Evolutionary conservation across 2,888 invertebrate species (phyloP).

Genomic region (Caenorhabditis angaria): DNA sequence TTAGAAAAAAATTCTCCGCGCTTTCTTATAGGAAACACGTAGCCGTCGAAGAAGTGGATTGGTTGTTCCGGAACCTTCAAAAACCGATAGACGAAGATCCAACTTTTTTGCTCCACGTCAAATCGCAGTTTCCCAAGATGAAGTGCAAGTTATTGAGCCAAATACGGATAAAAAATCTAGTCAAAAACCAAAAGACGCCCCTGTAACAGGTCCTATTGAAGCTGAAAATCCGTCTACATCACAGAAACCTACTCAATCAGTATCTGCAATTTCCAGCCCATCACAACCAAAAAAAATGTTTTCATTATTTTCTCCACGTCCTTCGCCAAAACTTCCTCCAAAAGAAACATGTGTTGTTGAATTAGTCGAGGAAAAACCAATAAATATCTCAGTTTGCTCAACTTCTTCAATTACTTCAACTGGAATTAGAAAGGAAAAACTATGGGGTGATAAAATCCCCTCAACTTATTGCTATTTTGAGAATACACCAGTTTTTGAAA

Average conservation of each 20-base stretch:
- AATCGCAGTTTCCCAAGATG: not conserved
- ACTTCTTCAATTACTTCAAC: not conserved
- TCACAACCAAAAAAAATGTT: slow-evolving; percentile 5
- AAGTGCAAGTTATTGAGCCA: not conserved
- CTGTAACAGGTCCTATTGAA: not conserved
- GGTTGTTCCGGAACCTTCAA: slow-evolving; percentile 5
- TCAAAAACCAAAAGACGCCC: not conserved
- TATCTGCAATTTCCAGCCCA: not conserved
- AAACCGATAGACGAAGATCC: not conserved
- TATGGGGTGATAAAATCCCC: slow-evolving; percentile 3
- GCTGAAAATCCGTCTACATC: not conserved
- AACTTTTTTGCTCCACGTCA: slow-evolving; percentile 17
- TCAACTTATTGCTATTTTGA: not conserved
- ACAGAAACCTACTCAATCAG: not conserved
- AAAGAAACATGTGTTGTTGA: not conserved
- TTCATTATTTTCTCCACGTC: not conserved
- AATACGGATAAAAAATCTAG: not conserved
- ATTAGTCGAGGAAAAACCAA: not conserved
- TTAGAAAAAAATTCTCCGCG: too few relatives aligned
- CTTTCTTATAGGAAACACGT: not conserved
- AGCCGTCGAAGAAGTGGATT: slow-evolving; percentile 18
- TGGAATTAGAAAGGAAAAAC: not conserved
- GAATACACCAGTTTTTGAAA: not conserved
- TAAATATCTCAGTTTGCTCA: not conserved
- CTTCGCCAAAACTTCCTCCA: not conserved